These are phyloP conservation scores for Lasius platythorax DNA, from an alignment of 2,888 invertebrate genomes.

Conservation along the genomic window DNA sequence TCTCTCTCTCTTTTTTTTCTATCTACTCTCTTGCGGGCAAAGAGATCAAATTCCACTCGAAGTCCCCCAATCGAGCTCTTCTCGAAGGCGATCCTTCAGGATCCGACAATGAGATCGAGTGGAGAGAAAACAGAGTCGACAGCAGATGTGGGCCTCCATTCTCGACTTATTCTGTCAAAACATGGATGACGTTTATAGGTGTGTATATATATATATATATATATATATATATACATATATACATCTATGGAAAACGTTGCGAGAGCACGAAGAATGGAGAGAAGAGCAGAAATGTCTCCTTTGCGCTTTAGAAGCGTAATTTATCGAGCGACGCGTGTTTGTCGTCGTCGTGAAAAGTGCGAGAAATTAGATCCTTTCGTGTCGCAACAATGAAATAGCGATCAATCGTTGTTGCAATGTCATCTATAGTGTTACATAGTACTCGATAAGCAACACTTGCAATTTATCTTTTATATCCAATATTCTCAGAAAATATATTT, in stretches of 20 bases:
- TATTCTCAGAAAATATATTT: neutral
- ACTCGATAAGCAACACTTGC: neutral
- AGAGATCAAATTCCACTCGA: slow-evolving; percentile 59
- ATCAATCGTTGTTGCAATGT: neutral
- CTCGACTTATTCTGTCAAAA: slow-evolving; percentile 71
- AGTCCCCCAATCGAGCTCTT: slow-evolving; percentile 46
- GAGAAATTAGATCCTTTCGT: slow-evolving; percentile 21
- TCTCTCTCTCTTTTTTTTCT: slow-evolving; percentile 54
- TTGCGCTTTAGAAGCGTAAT: slow-evolving; percentile 23
- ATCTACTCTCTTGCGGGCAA: slow-evolving; percentile 17
- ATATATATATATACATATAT: neutral
- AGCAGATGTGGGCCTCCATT: slow-evolving; percentile 65
- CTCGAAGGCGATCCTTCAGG: slow-evolving; percentile 67
- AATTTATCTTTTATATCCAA: neutral
- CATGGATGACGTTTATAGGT: slow-evolving; percentile 51
- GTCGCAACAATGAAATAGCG: neutral
- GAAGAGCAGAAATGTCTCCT: slow-evolving; percentile 12
- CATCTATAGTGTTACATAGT: neutral
- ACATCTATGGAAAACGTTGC: slow-evolving; percentile 18
- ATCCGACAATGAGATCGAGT: slow-evolving; percentile 58
- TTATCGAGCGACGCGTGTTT: slow-evolving; percentile 33
- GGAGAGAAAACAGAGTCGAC: slow-evolving; percentile 49
- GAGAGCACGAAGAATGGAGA: slow-evolving; percentile 20
- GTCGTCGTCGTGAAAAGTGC: neutral
- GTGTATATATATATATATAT: neutral